Conservation (phyloP, 2,888 invertebrate genomes). For the Lutraria lutraria region DNA sequence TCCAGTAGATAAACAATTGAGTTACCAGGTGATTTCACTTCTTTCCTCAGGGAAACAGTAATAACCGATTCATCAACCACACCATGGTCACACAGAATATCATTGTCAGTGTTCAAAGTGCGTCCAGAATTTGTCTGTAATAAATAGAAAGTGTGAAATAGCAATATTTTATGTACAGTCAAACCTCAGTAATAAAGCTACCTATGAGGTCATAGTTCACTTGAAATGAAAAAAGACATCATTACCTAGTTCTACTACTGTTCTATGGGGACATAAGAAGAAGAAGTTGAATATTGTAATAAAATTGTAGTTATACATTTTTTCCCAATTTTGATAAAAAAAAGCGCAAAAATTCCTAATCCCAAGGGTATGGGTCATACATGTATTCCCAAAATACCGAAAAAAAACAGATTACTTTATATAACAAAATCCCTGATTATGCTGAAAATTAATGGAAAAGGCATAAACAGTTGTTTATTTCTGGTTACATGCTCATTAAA, state of each 20-base stretch:
- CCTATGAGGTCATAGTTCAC: not conserved
- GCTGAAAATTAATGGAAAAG: not conserved
- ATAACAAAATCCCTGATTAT: not conserved
- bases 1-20: too few species aligned
- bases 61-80: constrained; percentile 51
- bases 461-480: not conserved
- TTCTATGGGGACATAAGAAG: too few species aligned
- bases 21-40: constrained; percentile 14
- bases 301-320: too few species aligned
- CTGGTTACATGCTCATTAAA: too few species aligned
- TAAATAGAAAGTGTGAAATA: not conserved
- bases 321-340: too few species aligned
- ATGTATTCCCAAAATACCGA: too few species aligned
- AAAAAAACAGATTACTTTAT: too few species aligned
- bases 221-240: not conserved
- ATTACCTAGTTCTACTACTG: too few species aligned
- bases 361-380: too few species aligned
- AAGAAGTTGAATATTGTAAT: too few species aligned
- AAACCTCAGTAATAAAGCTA: not conserved
- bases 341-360: too few species aligned
- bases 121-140: constrained; percentile 45
- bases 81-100: constrained; percentile 60
- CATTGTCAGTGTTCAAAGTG: constrained; percentile 22
- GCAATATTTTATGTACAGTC: not conserved
- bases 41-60: constrained; percentile 29